Conservation (phyloP, 2,797 vertebrate species). For the Xenentodon cancila region DNA sequence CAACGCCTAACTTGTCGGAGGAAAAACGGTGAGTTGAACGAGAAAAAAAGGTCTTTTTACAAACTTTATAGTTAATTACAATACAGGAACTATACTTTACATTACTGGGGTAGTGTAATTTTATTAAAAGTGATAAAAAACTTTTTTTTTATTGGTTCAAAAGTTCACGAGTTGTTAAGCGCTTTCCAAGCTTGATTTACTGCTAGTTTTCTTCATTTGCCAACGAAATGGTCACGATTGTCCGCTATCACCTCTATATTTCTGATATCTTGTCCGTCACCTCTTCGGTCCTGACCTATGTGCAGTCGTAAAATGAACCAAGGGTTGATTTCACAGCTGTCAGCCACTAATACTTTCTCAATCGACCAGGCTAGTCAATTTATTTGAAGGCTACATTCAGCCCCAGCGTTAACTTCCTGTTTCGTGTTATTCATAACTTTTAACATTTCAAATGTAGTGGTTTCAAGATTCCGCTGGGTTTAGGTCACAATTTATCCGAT, state of each 20-base stretch:
- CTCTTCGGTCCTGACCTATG: no score
- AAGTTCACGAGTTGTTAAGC: background rate
- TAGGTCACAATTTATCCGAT: background rate
- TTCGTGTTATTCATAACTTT: background rate
- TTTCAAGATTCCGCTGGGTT: background rate
- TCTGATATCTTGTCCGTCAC: background rate
- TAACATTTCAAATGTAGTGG: background rate
- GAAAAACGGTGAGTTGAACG: conserved; percentile 80
- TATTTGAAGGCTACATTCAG: background rate
- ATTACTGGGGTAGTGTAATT: background rate
- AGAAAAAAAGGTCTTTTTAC: conserved; percentile 24
- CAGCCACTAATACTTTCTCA: no score
- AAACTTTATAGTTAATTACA: background rate
- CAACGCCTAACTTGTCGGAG: conserved; percentile 86
- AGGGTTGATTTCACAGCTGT: no score
- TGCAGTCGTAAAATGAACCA: no score
- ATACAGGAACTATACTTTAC: background rate
- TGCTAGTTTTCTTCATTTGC: conserved; percentile 23
- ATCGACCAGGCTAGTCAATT: no score
- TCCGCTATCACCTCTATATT: background rate
- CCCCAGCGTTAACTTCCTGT: background rate
- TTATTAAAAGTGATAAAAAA: background rate
- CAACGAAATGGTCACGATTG: conserved; percentile 25
- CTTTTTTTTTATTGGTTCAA: conserved; percentile 8
- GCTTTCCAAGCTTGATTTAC: conserved; percentile 3